A percentile compares a stretch with the other conserved stretches of the same genome.
phyloP scores from a whole-genome alignment of 2,888 invertebrate genomes.

The Omphaloscelis lunosa region DNA sequence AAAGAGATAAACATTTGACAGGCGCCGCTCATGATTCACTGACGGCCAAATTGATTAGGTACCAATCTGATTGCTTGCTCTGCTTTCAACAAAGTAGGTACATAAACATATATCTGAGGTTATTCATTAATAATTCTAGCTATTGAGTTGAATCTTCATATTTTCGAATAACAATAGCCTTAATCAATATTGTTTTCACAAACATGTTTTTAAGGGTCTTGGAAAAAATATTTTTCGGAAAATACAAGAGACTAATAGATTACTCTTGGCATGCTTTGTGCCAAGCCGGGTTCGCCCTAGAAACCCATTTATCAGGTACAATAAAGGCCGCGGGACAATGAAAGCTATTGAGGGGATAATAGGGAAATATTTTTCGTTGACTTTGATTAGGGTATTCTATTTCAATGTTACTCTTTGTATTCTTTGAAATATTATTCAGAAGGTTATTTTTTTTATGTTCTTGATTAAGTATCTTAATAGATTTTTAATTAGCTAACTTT shows the following conservation, averaged over 20 bases:
- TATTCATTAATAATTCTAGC: conserved; percentile 57
- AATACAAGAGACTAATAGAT: conserved; percentile 71
- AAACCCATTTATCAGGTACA: conserved; percentile 63
- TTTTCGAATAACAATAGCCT: conserved; percentile 71
- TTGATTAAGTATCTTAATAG: background rate
- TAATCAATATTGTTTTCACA: conserved; percentile 78
- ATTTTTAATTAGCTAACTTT: background rate
- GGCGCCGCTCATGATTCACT: background rate
- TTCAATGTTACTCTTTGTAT: conserved; percentile 28
- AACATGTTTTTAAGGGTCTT: conserved; percentile 80
- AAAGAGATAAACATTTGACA: conserved; percentile 21
- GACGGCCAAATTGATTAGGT: conserved; percentile 6
- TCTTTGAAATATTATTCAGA: conserved; percentile 10
- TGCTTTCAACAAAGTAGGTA: conserved; percentile 8
- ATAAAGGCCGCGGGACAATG: conserved; percentile 52
- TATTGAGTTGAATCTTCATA: conserved; percentile 68
- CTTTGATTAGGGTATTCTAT: conserved; percentile 45
- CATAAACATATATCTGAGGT: conserved; percentile 35
- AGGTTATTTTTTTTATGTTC: background rate
- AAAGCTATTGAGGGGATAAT: conserved; percentile 46
- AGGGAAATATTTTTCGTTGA: conserved; percentile 39
- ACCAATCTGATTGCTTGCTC: conserved; percentile 18
- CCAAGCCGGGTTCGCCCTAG: conserved; percentile 55
- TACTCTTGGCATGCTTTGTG: conserved; percentile 71
- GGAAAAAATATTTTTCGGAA: conserved; percentile 73